Conservation (phyloP, 2,888 invertebrate species). For the Timema cristinae region DNA sequence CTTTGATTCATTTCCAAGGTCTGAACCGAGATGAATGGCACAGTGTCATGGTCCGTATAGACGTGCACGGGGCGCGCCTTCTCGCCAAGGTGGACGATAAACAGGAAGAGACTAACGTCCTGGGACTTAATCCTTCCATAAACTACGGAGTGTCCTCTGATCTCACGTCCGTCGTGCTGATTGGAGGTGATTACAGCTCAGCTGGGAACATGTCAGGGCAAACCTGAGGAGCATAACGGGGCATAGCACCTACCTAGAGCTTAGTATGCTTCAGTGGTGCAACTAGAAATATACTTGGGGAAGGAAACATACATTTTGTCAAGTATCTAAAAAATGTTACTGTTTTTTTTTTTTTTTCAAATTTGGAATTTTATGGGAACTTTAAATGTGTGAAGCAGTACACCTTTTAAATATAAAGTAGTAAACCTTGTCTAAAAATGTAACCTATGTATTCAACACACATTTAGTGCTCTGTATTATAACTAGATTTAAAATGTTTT, state of each 20-base stretch:
- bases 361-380: not conserved
- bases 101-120: constrained; percentile 75
- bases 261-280: not conserved
- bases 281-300: not conserved
- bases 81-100: constrained; percentile 82
- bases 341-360: not conserved
- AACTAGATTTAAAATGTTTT: too few species aligned
- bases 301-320: not conserved
- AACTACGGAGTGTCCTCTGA: constrained; percentile 85
- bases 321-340: not conserved
- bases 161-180: constrained; percentile 79
- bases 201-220: not conserved
- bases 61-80: constrained; percentile 78
- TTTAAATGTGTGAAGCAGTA: too few species aligned
- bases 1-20: constrained; percentile 41
- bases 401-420: too few species aligned
- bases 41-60: constrained; percentile 79
- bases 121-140: constrained; percentile 76
- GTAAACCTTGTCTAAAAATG: too few species aligned
- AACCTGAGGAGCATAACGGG: too few species aligned
- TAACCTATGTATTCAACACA: too few species aligned
- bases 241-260: not conserved
- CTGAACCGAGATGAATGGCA: constrained; percentile 89
- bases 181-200: constrained; percentile 64
- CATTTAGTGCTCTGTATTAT: too few species aligned